Percentiles rank a stretch among this genome's conserved stretches.
phyloP scores from a whole-genome alignment of 2,888 invertebrate species.

The Perdita meconis region DNA sequence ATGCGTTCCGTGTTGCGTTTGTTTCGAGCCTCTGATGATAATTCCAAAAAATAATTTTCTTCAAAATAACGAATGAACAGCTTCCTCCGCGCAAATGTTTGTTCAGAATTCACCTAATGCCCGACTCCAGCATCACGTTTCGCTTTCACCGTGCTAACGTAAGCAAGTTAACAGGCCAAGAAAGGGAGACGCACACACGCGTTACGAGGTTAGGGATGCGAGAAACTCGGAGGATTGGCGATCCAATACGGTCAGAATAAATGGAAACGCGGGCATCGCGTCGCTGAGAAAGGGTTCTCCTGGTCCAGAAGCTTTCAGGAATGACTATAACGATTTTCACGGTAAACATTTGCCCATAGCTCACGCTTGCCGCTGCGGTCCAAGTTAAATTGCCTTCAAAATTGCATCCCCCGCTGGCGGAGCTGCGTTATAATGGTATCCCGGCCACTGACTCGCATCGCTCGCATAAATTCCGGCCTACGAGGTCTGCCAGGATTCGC shows the following conservation, averaged over 20 bases:
- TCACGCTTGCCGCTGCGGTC: constrained; percentile 63
- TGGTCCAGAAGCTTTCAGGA: constrained; percentile 42
- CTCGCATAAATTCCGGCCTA: constrained; percentile 62
- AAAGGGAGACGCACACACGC: background rate
- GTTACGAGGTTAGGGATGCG: background rate
- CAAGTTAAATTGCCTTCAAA: constrained; percentile 75
- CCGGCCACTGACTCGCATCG: constrained; percentile 48
- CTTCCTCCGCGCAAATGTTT: no score
- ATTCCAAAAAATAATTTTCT: no score
- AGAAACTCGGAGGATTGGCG: background rate
- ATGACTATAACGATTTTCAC: constrained; percentile 68
- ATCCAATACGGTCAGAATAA: constrained; percentile 10
- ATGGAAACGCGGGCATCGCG: background rate
- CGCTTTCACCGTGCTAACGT: background rate
- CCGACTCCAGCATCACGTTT: background rate
- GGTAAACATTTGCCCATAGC: constrained; percentile 67
- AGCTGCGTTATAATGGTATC: constrained; percentile 53
- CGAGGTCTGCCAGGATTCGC: constrained; percentile 37
- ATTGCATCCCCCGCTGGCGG: constrained; percentile 64
- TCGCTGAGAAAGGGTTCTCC: constrained; percentile 34
- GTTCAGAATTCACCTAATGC: no score
- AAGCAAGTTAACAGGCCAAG: background rate
- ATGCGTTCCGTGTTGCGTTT: no score
- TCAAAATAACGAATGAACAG: no score
- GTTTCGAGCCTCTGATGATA: no score